A percentile compares a stretch with the other conserved stretches of the same genome.
Evolutionary conservation across 2,888 invertebrate species (phyloP).

Genomic region (Sisyra nigra): DNA sequence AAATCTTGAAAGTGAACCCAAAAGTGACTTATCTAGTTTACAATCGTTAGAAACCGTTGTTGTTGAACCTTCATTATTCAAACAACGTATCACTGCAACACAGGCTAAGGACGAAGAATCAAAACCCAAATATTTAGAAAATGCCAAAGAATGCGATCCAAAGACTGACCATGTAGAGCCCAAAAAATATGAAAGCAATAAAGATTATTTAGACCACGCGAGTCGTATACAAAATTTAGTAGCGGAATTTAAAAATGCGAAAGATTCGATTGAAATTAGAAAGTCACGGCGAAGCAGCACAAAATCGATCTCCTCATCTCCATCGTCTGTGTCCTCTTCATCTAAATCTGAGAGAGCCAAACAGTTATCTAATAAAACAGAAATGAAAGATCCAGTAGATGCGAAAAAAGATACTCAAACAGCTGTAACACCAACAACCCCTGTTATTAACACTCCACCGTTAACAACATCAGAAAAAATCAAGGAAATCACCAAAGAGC

Average conservation of each 20-base stretch:
- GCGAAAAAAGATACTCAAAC: constrained; percentile 22
- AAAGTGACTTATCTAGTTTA: too few relatives aligned
- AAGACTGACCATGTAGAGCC: constrained; percentile 7
- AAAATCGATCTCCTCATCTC: constrained; percentile 7
- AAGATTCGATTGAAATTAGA: constrained; percentile 48
- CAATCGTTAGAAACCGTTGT: too few relatives aligned
- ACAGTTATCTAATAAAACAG: constrained; percentile 25
- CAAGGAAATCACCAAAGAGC: constrained; percentile 62
- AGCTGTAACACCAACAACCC: constrained; percentile 15
- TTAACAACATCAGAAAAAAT: constrained; percentile 43
- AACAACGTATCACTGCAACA: constrained; percentile 1
- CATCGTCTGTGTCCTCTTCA: constrained; percentile 8
- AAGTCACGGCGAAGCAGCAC: constrained; percentile 33
- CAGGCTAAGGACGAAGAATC: constrained; percentile 9
- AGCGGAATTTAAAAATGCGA: constrained; percentile 50
- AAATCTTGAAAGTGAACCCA: too few relatives aligned
- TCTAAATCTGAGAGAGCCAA: constrained; percentile 21
- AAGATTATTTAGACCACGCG: constrained; percentile 43
- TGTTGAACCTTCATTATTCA: constrained; percentile 1
- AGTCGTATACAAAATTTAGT: constrained; percentile 47
- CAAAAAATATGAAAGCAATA: constrained; percentile 14
- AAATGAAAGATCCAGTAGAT: constrained; percentile 12
- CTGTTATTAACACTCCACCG: constrained; percentile 11
- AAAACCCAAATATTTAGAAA: constrained; percentile 3
- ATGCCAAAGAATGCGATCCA: constrained; percentile 11